Percentiles rank a stretch among this genome's conserved stretches.
Evolutionary conservation across 2,888 invertebrate genomes (phyloP).

Genomic region (Oithona nana): DNA sequence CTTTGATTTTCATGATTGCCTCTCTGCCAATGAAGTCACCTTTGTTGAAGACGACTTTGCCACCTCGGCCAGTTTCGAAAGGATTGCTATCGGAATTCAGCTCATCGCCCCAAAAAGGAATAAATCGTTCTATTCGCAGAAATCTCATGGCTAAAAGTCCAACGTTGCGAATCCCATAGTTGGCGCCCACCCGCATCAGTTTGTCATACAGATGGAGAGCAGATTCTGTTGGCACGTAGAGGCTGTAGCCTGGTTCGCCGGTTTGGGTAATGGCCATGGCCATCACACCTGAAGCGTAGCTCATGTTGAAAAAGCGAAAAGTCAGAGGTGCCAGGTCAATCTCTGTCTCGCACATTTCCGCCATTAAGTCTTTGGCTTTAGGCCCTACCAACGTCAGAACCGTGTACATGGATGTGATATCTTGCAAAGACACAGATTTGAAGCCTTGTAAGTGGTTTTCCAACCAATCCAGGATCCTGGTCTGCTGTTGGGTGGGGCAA

Average conservation of each 20-base stretch:
- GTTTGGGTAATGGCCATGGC: slow-evolving; percentile 50
- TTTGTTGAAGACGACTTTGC: slow-evolving; percentile 30
- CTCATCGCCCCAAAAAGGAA: slow-evolving; percentile 52
- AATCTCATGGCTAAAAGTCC: slow-evolving; percentile 45
- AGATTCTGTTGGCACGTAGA: slow-evolving; percentile 50
- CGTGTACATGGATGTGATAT: slow-evolving; percentile 51
- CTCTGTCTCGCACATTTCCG: slow-evolving; percentile 42
- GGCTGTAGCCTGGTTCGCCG: slow-evolving; percentile 47
- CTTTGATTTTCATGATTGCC: slow-evolving; percentile 40
- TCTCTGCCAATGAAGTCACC: slow-evolving; percentile 45
- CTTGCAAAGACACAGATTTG: slow-evolving; percentile 41
- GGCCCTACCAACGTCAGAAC: slow-evolving; percentile 50
- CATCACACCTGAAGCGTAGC: slow-evolving; percentile 46
- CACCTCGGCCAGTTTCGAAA: slow-evolving; percentile 42
- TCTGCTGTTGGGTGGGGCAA: slow-evolving; percentile 57
- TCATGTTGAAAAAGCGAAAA: slow-evolving; percentile 27
- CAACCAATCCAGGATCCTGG: slow-evolving; percentile 49
- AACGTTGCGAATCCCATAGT: slow-evolving; percentile 46
- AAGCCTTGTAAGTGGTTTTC: slow-evolving; percentile 39
- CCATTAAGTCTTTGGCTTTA: slow-evolving; percentile 41
- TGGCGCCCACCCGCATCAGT: slow-evolving; percentile 42
- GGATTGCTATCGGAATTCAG: slow-evolving; percentile 40
- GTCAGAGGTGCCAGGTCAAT: slow-evolving; percentile 42
- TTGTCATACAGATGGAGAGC: slow-evolving; percentile 51
- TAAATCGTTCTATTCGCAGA: slow-evolving; percentile 46